Evolutionary conservation across 35 echinoderm and acorn worm species (phyloP).

Genomic region (Antedon bifida): DNA sequence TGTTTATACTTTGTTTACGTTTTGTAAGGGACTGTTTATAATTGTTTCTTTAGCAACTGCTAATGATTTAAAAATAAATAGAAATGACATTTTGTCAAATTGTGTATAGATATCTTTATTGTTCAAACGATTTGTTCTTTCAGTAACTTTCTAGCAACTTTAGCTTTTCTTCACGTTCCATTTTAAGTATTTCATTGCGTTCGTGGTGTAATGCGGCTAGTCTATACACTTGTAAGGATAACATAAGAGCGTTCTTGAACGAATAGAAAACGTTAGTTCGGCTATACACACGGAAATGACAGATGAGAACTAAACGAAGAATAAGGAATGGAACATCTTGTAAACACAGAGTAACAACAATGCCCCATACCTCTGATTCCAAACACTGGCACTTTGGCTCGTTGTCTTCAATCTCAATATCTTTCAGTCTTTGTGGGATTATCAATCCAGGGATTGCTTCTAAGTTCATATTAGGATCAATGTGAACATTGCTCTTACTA

Average conservation of each 20-base stretch:
- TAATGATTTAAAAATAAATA: too few relatives aligned
- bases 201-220: slow-evolving; percentile 52
- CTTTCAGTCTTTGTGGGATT: slow-evolving; percentile 30
- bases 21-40: too few relatives aligned
- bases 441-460: neutral
- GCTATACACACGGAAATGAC: slow-evolving; percentile 38
- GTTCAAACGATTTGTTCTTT: neutral
- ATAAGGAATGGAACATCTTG: slow-evolving; percentile 84
- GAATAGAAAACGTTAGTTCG: slow-evolving; percentile 78
- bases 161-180: neutral
- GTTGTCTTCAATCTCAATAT: slow-evolving; percentile 42
- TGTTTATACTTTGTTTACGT: too few relatives aligned
- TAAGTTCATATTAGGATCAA: neutral
- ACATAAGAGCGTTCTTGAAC: slow-evolving; percentile 65
- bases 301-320: slow-evolving; percentile 59
- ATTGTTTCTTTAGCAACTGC: too few relatives aligned
- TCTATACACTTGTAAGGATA: slow-evolving; percentile 67
- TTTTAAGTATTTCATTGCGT: neutral
- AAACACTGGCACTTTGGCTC: slow-evolving; percentile 64
- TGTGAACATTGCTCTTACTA: neutral
- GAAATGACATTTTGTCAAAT: too few relatives aligned
- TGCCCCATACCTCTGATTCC: slow-evolving; percentile 74
- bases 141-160: neutral
- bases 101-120: too few relatives aligned
- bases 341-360: slow-evolving; percentile 33